These are phyloP conservation scores for Drosophila birchii DNA, from an alignment of 2,888 invertebrate genomes.

Conservation along the genomic window DNA sequence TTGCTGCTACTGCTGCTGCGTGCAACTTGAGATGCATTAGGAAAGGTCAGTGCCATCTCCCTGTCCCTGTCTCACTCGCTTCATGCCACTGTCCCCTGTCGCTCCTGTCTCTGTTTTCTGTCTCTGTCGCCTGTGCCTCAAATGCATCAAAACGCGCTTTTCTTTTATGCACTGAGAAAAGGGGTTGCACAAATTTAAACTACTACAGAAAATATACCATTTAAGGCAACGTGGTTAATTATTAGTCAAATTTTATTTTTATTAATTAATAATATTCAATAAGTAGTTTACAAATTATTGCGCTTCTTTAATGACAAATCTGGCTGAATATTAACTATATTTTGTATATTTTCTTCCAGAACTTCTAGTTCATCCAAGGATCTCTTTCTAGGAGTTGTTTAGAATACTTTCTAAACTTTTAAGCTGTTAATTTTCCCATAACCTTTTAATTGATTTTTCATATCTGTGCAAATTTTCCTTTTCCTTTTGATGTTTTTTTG, in stretches of 20 bases:
- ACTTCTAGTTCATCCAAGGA: too few species aligned
- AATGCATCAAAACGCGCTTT: constrained; percentile 81
- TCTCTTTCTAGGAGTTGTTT: neutral
- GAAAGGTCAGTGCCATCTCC: constrained; percentile 77
- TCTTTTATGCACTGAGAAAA: constrained; percentile 18
- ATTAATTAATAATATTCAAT: neutral
- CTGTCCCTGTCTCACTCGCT: constrained; percentile 4
- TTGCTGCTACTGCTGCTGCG: constrained; percentile 44
- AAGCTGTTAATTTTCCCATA: neutral
- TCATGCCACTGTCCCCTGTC: constrained; percentile 30
- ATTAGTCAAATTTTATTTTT: neutral
- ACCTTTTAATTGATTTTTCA: neutral
- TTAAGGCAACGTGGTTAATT: neutral
- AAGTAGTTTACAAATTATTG: neutral
- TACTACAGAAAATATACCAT: neutral
- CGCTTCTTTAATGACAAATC: neutral
- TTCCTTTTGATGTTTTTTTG: neutral
- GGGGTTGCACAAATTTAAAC: neutral
- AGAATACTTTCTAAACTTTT: neutral
- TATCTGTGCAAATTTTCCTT: neutral
- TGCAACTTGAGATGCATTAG: constrained; percentile 77
- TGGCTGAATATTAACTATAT: neutral
- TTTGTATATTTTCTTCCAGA: too few species aligned
- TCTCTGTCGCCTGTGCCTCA: constrained; percentile 65
- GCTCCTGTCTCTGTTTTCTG: constrained; percentile 20